phyloP scores from a whole-genome alignment of 2,797 vertebrate genomes.

The Gymnopithys bicolor region DNA sequence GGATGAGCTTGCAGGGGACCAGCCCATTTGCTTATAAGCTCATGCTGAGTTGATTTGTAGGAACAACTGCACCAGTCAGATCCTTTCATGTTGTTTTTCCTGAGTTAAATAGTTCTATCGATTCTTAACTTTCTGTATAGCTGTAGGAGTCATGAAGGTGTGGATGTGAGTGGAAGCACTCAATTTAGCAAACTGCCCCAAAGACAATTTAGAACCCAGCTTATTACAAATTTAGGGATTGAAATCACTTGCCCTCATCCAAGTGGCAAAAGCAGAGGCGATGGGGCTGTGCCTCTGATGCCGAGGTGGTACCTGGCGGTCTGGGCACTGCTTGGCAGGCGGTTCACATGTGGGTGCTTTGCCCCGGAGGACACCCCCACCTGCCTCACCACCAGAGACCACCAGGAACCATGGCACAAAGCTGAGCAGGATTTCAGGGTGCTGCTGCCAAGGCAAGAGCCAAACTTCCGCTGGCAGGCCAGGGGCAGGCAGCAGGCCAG shows the following conservation, averaged over 20 bases:
- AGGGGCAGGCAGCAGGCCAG: constrained; percentile 39
- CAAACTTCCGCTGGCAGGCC: background rate
- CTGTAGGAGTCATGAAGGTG: background rate
- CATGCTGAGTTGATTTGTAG: background rate
- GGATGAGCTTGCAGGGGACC: background rate
- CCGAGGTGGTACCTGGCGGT: background rate
- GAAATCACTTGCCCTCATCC: rapidly evolving
- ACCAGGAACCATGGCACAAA: rapidly evolving
- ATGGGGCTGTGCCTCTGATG: too few relatives aligned
- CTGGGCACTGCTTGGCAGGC: background rate
- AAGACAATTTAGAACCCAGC: background rate
- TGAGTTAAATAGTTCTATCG: background rate
- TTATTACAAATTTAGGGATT: rapidly evolving
- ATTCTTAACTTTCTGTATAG: background rate
- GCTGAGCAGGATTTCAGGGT: background rate
- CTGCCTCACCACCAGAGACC: rapidly evolving
- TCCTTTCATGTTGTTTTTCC: background rate
- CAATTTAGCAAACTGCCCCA: background rate
- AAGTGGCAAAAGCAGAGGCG: rapidly evolving
- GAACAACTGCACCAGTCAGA: background rate
- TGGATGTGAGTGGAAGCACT: rapidly evolving
- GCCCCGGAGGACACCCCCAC: background rate
- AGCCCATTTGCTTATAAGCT: background rate
- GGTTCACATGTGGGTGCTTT: background rate
- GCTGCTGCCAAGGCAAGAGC: constrained; percentile 19